These are phyloP conservation scores for Acanthopagrus latus DNA, from an alignment of 2,797 vertebrate species.

Conservation along the genomic window DNA sequence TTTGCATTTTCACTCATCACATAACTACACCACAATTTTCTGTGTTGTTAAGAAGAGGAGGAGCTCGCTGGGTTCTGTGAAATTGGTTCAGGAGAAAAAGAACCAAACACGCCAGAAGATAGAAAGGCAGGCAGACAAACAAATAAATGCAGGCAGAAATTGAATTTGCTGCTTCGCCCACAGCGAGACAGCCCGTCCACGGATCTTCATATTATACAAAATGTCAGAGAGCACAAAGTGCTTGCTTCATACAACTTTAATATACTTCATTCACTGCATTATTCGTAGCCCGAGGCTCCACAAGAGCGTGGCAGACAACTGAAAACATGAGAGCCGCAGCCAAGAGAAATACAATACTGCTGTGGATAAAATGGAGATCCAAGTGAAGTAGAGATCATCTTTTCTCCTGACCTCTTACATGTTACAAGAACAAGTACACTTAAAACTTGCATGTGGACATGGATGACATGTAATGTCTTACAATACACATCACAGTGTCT, in stretches of 20 bases:
- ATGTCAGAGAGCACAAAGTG: conserved; percentile 29
- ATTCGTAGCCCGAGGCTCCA: conserved; percentile 21
- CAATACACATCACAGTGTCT: background rate
- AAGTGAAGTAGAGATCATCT: background rate
- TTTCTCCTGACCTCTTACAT: background rate
- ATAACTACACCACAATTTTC: conserved; percentile 56
- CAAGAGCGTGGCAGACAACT: background rate
- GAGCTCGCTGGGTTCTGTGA: conserved; percentile 55
- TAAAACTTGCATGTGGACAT: background rate
- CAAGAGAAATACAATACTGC: background rate
- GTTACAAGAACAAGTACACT: background rate
- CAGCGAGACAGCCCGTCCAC: conserved; percentile 27
- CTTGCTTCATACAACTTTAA: conserved; percentile 14
- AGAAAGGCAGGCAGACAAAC: conserved; percentile 38
- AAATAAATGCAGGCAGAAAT: conserved; percentile 22
- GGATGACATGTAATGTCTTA: background rate
- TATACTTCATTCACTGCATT: conserved; percentile 16
- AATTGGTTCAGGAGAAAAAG: conserved; percentile 56
- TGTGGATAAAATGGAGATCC: background rate
- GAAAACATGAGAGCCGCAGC: conserved; percentile 1
- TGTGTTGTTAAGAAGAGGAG: conserved; percentile 52
- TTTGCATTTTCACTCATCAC: conserved; percentile 61
- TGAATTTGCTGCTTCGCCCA: background rate
- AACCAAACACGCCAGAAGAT: conserved; percentile 15
- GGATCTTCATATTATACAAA: conserved; percentile 21